A percentile compares a stretch with the other conserved stretches of the same genome.
These are phyloP conservation scores for Phenganax stokvisi DNA, from an alignment of 92 coral and sea anemone species.

Conservation along the genomic window DNA sequence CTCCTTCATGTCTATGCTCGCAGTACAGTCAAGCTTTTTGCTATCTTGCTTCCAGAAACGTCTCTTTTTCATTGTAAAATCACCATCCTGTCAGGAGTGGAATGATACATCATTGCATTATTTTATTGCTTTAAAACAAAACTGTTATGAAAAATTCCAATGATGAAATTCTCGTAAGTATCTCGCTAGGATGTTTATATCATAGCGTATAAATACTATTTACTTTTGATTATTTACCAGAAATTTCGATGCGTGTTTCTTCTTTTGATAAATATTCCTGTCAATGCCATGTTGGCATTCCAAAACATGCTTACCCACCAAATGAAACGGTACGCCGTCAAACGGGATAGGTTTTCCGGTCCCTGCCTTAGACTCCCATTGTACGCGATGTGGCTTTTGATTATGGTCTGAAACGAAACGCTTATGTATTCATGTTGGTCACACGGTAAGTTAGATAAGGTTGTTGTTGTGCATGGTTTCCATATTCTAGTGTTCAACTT, in stretches of 20 bases:
- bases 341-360: constrained; percentile 2
- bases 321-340: neutral
- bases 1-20: no score
- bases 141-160: no score
- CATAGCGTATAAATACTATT: no score
- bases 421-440: neutral
- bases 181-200: no score
- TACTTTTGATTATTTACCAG: neutral
- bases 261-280: neutral
- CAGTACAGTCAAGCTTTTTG: no score
- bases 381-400: neutral
- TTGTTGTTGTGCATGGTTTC: neutral
- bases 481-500: neutral
- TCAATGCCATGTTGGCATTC: constrained; percentile 1
- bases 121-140: no score
- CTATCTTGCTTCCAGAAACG: no score
- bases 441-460: neutral
- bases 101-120: no score
- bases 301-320: neutral
- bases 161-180: no score
- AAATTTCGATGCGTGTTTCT: neutral
- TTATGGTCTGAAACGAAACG: neutral
- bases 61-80: no score
- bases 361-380: neutral
- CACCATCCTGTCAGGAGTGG: no score